Evolutionary conservation across 2,113 vertebrate species (phyloP), one percentile per base, ranked within the genome.

Genomic region (cat (Felis catus)): DNA sequence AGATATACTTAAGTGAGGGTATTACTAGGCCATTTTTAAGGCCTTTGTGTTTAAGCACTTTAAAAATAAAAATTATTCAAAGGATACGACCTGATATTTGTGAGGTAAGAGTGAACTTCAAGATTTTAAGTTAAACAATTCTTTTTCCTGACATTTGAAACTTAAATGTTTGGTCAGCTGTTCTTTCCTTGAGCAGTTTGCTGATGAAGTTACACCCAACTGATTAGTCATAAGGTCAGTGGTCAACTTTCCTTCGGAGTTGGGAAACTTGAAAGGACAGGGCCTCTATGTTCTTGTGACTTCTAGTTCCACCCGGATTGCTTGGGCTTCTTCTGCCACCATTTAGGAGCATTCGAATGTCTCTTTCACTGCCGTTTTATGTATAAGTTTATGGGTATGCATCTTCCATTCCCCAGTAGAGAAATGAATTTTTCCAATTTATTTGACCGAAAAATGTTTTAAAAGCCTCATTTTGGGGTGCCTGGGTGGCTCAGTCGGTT

Each of bases 31-130:
- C 93, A 81, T 61, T 98, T 97, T 97, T 97, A 91, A 98, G 97
- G 98, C 97, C 98, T 97, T 96, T 97, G 79, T 96, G 85, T 98
- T 98, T 91, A 98, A 98, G 98, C 98, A 98, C 98, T 98, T 98
- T 98, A 98, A 97, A 97, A 97, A 48, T 97, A 92, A 92, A 97
- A 87, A 89, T 76, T 58, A 45, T 83, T 97, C 58, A 93, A 95
- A 97, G 91, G 83, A 53, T 39, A 73, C 85, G 70, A 97, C 66
- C 87, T 84, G 66, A 74, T 82, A 96, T 85, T 96, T 98, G 83
- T 94, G 65, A 96, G 63, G 23, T 65, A 95, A 88, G 66, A 65
- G n/a, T 89, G 81, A 94, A 80, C 91, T 68, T 89, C 48, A 96
- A 41, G 78, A 81, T 94, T 97, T 96, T 97, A 86, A 91, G 39